Conservation (phyloP, 2,797 vertebrate species). For the Sylvia borin region DNA sequence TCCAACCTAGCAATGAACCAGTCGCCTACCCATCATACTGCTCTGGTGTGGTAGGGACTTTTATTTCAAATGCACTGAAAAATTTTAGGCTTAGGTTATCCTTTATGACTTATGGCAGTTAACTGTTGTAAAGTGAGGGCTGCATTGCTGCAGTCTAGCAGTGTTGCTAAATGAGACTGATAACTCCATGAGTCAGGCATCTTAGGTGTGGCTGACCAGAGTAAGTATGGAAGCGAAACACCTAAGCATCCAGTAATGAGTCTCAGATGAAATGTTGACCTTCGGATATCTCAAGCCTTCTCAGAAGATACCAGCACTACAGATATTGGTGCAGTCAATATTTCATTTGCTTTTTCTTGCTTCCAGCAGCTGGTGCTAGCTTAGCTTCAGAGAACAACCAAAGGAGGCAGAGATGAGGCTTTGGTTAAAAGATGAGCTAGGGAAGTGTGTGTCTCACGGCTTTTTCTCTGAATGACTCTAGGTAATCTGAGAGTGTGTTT, state of each 20-base stretch:
- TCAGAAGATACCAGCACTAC: not conserved
- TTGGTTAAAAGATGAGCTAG: not conserved
- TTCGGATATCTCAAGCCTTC: not conserved
- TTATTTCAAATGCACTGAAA: not conserved
- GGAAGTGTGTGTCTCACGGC: accelerated
- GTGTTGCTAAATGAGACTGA: not conserved
- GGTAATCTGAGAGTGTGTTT: not conserved
- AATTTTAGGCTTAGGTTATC: not conserved
- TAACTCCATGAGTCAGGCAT: not conserved
- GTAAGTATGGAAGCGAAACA: not conserved
- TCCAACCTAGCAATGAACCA: not conserved
- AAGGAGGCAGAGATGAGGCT: not conserved
- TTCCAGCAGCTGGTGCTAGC: not conserved
- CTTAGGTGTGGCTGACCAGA: not conserved
- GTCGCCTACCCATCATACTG: not conserved
- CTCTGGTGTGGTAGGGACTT: not conserved
- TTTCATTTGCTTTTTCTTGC: not conserved
- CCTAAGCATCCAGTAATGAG: not conserved
- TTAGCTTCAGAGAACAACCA: not conserved
- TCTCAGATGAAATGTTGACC: not conserved
- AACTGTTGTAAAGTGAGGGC: not conserved
- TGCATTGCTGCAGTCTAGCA: not conserved
- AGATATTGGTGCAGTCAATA: not conserved
- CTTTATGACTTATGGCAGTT: not conserved
- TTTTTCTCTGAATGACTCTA: not conserved